Base-by-base conservation (phyloP, 2,888 invertebrate genomes). In the Carabus problematicus region DNA sequence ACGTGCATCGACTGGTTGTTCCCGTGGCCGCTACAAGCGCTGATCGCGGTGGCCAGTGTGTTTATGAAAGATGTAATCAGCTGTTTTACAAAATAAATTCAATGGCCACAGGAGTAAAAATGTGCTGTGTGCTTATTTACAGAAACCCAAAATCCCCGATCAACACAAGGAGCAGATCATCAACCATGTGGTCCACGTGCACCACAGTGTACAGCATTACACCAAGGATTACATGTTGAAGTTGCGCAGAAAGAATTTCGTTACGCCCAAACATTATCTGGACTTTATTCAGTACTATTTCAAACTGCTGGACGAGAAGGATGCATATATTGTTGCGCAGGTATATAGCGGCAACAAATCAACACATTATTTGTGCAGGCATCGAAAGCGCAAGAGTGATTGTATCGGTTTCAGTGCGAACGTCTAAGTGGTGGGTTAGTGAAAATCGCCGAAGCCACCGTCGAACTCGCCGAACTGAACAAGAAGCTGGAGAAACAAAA, bases 1-100 rank as follows among this genome's bases (percentile, higher is more conserved):
- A 93, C 95, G 0, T 93, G 92, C 45, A 95, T 97, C 72, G 95
- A 97, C 80, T 97, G 96, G 96, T 89, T 95, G 79, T 95, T 93
- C 81, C 91, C 95, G 0, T 97, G 97, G 97, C 95, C 97, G 0
- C 87, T 91, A 73, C 94, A 96, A 79, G 97, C 97, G 0, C 79
- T 97, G 58, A 84, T 90, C 64, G 94, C 95, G 0, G 95, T 97
- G 0, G 96, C 96, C 0, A 91, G 91, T 68, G 91, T 93, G 0
- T 94, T 90, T 76, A 84, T 97, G 0, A 88, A 91, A 74, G 91
- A 95, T 74, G 89, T 92, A 84, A 81, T 88, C 83, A 63, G 11
- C 56, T 40, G 3, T 6, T 8, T 9, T 18, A n/a, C n/a, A n/a
- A n/a, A n/a, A n/a, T n/a, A n/a, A n/a, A n/a, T n/a, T n/a, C n/a